Conservation (phyloP, 2,797 vertebrate species). For the Borostomias antarcticus region DNA sequence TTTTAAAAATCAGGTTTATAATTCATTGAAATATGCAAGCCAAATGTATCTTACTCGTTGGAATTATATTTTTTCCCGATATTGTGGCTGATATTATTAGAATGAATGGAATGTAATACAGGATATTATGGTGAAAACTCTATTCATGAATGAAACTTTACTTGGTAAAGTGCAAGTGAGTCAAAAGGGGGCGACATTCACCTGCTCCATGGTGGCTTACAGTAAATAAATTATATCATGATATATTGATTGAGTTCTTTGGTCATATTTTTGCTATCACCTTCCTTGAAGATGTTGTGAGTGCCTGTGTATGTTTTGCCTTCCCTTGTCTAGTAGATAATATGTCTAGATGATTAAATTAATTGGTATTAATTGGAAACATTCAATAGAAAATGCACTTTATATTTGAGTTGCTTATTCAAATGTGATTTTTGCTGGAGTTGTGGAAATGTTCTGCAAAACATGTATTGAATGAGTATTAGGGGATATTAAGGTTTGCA, state of each 20-base stretch:
- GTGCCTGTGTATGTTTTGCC: not conserved
- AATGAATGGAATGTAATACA: not conserved
- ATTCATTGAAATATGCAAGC: no score
- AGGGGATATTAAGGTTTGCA: no score
- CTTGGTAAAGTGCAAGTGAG: conserved; percentile 28
- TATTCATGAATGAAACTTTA: not conserved
- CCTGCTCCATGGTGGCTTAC: conserved; percentile 15
- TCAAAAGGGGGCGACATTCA: conserved; percentile 72
- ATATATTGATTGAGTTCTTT: not conserved
- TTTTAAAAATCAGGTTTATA: no score
- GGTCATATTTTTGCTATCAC: conserved; percentile 23
- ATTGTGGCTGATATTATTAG: not conserved
- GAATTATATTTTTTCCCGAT: not conserved
- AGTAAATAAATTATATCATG: not conserved
- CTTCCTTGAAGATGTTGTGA: not conserved
- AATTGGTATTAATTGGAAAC: no score
- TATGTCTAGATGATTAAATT: not conserved
- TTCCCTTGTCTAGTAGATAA: not conserved
- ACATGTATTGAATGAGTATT: no score
- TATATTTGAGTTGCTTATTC: no score
- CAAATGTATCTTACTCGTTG: not conserved
- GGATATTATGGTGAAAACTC: not conserved
- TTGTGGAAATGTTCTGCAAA: no score
- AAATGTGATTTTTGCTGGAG: no score
- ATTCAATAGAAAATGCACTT: no score